A percentile compares a stretch with the other conserved stretches of the same genome.
phyloP scores from a whole-genome alignment of 2,797 vertebrate genomes.

The Chloroceryle inda region DNA sequence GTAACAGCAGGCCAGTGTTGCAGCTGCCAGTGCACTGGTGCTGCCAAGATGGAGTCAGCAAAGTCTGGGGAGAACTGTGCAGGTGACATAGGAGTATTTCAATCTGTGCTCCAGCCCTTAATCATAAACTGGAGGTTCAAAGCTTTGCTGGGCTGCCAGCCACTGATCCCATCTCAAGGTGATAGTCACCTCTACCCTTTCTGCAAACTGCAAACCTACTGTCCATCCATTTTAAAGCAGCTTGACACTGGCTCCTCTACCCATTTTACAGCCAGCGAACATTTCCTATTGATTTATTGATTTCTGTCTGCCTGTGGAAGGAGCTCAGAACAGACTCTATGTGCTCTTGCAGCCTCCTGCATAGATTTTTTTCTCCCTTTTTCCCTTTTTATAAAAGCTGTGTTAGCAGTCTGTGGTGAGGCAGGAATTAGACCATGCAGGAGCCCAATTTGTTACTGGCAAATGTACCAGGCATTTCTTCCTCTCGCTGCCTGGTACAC shows the following conservation, averaged over 20 bases:
- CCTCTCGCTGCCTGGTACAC: background rate
- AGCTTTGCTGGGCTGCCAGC: slow-evolving; percentile 78
- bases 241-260: slow-evolving; percentile 91
- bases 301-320: slow-evolving; percentile 94
- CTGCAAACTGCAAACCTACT: slow-evolving; percentile 83
- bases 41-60: background rate
- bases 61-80: background rate
- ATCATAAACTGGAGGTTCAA: slow-evolving; percentile 83
- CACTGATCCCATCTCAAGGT: slow-evolving; percentile 84
- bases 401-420: slow-evolving; percentile 85
- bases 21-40: slow-evolving; percentile 60
- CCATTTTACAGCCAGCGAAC: slow-evolving; percentile 95
- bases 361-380: slow-evolving; percentile 91
- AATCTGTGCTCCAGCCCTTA: slow-evolving; percentile 72
- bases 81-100: slow-evolving; percentile 53
- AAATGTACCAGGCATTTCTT: slow-evolving; percentile 78
- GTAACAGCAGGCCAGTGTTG: slow-evolving; percentile 78
- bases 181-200: slow-evolving; percentile 87
- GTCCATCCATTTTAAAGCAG: slow-evolving; percentile 94
- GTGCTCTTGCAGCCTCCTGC: slow-evolving; percentile 86
- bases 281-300: slow-evolving; percentile 99
- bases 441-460: slow-evolving; percentile 89
- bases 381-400: slow-evolving; percentile 86
- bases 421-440: slow-evolving; percentile 91
- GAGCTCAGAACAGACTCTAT: slow-evolving; percentile 90